These are phyloP conservation scores for Unio pictorum DNA, from an alignment of 2,888 invertebrate species.

Conservation along the genomic window DNA sequence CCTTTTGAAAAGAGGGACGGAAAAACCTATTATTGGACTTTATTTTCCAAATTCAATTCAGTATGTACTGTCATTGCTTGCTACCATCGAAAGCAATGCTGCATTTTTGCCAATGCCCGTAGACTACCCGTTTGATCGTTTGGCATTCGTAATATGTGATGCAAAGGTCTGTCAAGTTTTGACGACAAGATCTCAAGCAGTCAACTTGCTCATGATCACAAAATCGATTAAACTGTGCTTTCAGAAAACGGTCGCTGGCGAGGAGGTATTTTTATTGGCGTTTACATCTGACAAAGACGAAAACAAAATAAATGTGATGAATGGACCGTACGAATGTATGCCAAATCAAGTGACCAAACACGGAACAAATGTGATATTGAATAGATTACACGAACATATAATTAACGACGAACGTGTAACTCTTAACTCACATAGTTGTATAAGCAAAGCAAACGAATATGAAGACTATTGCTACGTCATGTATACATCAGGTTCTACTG, in stretches of 20 bases:
- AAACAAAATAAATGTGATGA: too few relatives aligned
- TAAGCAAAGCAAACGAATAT: slow-evolving; percentile 1
- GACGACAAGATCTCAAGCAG: slow-evolving; percentile 19
- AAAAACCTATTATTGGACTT: slow-evolving; percentile 34
- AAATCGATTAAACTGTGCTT: slow-evolving; percentile 11
- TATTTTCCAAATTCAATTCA: slow-evolving; percentile 45
- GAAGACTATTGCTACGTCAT: slow-evolving; percentile 27
- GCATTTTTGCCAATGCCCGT: slow-evolving; percentile 58
- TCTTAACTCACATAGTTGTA: too few relatives aligned
- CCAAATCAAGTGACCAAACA: too few relatives aligned
- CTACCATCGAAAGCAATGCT: slow-evolving; percentile 31
- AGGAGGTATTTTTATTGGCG: slow-evolving; percentile 25
- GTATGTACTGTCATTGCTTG: slow-evolving; percentile 72
- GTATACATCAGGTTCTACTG: too few relatives aligned
- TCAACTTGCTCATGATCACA: slow-evolving; percentile 21
- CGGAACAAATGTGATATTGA: too few relatives aligned
- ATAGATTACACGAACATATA: too few relatives aligned
- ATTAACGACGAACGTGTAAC: too few relatives aligned
- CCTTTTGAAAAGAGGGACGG: background rate
- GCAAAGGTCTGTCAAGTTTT: slow-evolving; percentile 35
- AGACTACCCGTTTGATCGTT: slow-evolving; percentile 47
- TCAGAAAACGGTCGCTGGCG: slow-evolving; percentile 15
- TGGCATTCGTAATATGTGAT: slow-evolving; percentile 51
- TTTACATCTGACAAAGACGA: slow-evolving; percentile 9
- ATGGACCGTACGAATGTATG: too few relatives aligned